phyloP scores from a whole-genome alignment of 1,140 invertebrate species.

The Mycetomoellerius zeteki region DNA sequence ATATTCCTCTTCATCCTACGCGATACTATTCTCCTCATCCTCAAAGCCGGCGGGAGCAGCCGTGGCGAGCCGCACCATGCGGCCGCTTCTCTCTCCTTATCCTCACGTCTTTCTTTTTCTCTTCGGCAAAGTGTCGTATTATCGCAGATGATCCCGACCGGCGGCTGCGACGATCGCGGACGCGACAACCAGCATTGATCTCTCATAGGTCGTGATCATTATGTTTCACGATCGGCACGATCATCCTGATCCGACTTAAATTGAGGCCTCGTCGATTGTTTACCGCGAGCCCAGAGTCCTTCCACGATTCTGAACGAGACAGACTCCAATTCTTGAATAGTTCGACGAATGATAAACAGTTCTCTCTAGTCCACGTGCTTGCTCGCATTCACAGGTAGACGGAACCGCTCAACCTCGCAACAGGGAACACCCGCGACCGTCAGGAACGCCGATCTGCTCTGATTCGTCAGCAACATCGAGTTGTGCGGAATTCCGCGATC shows the following conservation, averaged over 20 bases:
- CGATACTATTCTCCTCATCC: constrained; percentile 70
- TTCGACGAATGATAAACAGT: background rate
- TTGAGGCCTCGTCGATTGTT: constrained; percentile 11
- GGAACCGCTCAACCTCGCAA: constrained; percentile 17
- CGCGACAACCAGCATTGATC: constrained; percentile 55
- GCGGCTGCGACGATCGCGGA: constrained; percentile 62
- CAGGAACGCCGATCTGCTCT: background rate
- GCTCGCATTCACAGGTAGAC: background rate
- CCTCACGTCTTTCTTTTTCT: background rate
- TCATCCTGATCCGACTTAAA: constrained; percentile 59
- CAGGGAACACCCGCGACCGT: constrained; percentile 26
- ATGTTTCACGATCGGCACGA: constrained; percentile 35
- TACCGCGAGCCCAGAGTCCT: background rate
- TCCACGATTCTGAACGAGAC: background rate
- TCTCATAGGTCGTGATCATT: constrained; percentile 45
- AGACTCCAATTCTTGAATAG: background rate
- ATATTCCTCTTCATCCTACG: constrained; percentile 73
- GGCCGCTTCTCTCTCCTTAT: constrained; percentile 44
- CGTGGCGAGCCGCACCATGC: constrained; percentile 34
- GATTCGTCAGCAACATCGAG: constrained; percentile 41
- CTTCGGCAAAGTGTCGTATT: constrained; percentile 33
- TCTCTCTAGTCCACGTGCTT: constrained; percentile 46
- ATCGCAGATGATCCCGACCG: constrained; percentile 65
- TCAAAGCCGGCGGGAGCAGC: constrained; percentile 58
- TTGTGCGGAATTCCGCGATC: constrained; percentile 47